Conservation (phyloP, 1,140 invertebrate species). For the Globodera ellingtonae region DNA sequence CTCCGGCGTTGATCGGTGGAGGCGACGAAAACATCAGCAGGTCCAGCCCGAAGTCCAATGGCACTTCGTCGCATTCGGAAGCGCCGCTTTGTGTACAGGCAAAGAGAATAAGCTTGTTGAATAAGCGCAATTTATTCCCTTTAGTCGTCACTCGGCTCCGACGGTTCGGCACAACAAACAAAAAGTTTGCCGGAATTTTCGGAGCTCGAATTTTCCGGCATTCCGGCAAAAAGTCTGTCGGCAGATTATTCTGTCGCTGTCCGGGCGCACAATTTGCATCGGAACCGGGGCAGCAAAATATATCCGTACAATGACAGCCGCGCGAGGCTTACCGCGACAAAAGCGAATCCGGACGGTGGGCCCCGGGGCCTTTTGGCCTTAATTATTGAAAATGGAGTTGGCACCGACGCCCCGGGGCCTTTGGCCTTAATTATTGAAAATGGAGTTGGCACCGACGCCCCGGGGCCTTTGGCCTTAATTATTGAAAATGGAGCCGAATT, state of each 20-base stretch:
- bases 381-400: conserved; percentile 35
- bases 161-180: not conserved
- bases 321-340: conserved; percentile 47
- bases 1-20: conserved; percentile 11
- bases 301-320: conserved; percentile 53
- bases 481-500: not conserved
- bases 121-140: not conserved
- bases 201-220: conserved; percentile 42
- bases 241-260: conserved; percentile 55
- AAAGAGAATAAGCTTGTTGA: not conserved
- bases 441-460: conserved; percentile 50
- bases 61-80: conserved; percentile 14
- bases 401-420: conserved; percentile 22
- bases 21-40: conserved; percentile 11
- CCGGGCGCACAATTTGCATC: conserved; percentile 44
- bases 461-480: too few species aligned
- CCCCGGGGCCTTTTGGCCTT: too few species aligned
- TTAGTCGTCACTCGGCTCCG: not conserved
- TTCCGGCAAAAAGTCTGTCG: conserved; percentile 53
- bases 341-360: conserved; percentile 66
- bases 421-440: too few species aligned
- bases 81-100: not conserved
- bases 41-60: conserved; percentile 29
- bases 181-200: conserved; percentile 24
- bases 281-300: conserved; percentile 63